Base-by-base conservation (phyloP, 2,888 invertebrate species). In the Agriopis leucophaearia region DNA sequence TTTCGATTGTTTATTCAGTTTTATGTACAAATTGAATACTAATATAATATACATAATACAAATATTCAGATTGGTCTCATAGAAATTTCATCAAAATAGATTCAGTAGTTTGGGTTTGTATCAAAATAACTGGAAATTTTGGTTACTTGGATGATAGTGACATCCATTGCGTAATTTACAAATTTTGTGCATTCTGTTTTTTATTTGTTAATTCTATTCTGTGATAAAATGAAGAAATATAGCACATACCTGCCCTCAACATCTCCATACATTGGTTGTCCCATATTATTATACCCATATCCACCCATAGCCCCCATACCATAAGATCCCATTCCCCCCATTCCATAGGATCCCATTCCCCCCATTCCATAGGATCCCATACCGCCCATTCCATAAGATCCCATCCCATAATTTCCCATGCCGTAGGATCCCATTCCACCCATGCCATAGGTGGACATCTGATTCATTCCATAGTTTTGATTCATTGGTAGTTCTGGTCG, bases 191-290 rank as follows among this genome's bases (percentile, higher is more conserved):
- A n/a, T n/a, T n/a, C n/a, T n/a, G n/a, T n/a, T n/a, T n/a, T n/a
- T n/a, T n/a, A n/a, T n/a, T n/a, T n/a, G n/a, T n/a, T n/a, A n/a
- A n/a, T n/a, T n/a, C n/a, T n/a, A n/a, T 27, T 27, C 13, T 12
- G 10, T 18, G 18, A 48, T 50, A 27, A 27, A 27, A 50, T 12
- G 13, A 38, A 48, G 13, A 57, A 35, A 66, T 44, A 48, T 42
- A 27, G 27, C 27, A 73, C 77, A 74, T 82, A 96, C 95, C 96
- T 95, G 86, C 95, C 95, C 88, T 96, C 96, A 68, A 95, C 92
- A 81, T 96, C 95, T 71, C 94, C 94, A 84, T 94, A 91, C 88
- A 90, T 91, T 15, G 88, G 91, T 12, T 86, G 87, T 48, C 90
- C 89, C 69, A 84, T 85, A 74, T 88, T 82, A 73, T 92, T 94